Base-by-base conservation (phyloP, 1,140 invertebrate genomes). In the Venturia canescens region DNA sequence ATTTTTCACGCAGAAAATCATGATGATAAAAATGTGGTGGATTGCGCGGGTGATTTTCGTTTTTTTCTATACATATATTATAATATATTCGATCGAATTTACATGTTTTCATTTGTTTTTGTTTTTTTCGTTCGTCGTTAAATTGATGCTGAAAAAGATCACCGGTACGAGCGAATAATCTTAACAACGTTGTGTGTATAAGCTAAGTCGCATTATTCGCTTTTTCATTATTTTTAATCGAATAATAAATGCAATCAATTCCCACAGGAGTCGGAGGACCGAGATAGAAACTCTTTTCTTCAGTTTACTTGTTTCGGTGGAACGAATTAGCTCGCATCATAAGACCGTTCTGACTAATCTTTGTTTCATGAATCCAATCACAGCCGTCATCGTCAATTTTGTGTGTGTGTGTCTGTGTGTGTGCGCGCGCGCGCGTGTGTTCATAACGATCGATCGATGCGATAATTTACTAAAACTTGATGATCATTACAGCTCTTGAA, bases 141-240 rank as follows among this genome's bases (percentile, higher is more conserved):
- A 48, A 48, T 44, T 18, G 48, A 74, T 44, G 48, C 21, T 31
- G 38, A 74, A 74, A 74, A 74, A 74, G 48, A 74, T 74, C 29
- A 18, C 71, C 18, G 15, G n/a, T 38, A 26, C 23, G 21, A 74
- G 48, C 71, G 48, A 74, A 34, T 74, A 38, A 48, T 74, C 34
- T 31, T 74, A 74, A 38, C 75, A 27, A 63, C 50, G 26, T 60
- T 7, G 34, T 77, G 60, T 77, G 63, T 27, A 53, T 60, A 26
- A n/a, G n/a, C 53, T 27, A n/a, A 60, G 50, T 18, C 21, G 53
- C n/a, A 57, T 57, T 7, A 57, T 57, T 44, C 38, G 38, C 53
- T n/a, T 57, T 57, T 57, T 53, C 15, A 29, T 27, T 77, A 3
- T 31, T 16, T 77, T n/a, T 53, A 18, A 16, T 44, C 21, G 48